Evolutionary conservation across 2,888 invertebrate species (phyloP).

Genomic region (Salticus scenicus): DNA sequence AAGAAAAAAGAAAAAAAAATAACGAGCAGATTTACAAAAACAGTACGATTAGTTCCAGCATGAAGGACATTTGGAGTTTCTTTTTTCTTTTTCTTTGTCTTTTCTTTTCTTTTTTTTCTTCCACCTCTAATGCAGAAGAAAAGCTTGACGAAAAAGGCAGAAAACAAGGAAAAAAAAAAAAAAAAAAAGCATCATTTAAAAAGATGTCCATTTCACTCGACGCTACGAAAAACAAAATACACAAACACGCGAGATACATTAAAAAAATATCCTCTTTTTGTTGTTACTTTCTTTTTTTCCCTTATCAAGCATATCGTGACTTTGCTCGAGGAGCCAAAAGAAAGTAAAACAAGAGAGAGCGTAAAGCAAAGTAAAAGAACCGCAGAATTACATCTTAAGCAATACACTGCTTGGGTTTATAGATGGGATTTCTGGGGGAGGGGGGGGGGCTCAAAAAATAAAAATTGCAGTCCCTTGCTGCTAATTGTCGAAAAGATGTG

Average conservation of each 20-base stretch:
- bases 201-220: slow-evolving; percentile 5
- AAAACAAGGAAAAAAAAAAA: background rate
- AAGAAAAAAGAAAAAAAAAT: too few relatives aligned
- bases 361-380: background rate
- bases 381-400: background rate
- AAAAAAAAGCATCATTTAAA: background rate
- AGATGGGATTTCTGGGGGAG: background rate
- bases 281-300: too few relatives aligned
- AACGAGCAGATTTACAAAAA: background rate
- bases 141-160: background rate
- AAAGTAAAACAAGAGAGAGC: background rate
- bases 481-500: background rate
- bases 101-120: too few relatives aligned
- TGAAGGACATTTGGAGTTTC: slow-evolving; percentile 19
- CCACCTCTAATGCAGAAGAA: background rate
- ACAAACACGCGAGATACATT: background rate
- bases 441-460: background rate
- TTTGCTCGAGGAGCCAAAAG: background rate
- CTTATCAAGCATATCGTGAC: background rate
- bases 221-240: background rate
- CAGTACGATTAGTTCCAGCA: slow-evolving; percentile 9
- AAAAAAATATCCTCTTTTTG: too few relatives aligned
- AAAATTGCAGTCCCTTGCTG: background rate
- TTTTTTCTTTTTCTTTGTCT: too few relatives aligned
- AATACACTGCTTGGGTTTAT: too few relatives aligned